Evolutionary conservation across 2,113 vertebrate genomes (phyloP), one percentile per base, ranked within the genome.

Genomic region (Anhinga anhinga): DNA sequence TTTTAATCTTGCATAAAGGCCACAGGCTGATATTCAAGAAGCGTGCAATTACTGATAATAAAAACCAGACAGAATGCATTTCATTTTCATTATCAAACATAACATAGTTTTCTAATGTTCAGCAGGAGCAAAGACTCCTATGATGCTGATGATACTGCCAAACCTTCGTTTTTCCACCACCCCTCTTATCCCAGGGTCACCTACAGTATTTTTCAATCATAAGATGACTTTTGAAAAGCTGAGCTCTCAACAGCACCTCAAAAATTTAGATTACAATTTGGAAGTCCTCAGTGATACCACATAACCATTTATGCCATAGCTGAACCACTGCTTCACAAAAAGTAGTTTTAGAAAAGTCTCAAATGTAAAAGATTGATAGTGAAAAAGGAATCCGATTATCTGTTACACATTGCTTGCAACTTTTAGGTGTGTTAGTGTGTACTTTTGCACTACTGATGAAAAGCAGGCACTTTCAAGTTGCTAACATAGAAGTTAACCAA

Each of bases 401-500:
- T 45, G 36, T 55, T 81, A 81, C 4, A 69, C 7, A 55, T 5
- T 14, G 7, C 11, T 38, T 90, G 49, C 21, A 74, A 45, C 13
- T 36, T 63, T 11, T 19, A 79, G 9, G 4, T 8, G 13, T 21
- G 7, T 13, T 53, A 42, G 82, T 25, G 63, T 53, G 27, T 9
- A 77, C 9, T 86, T 69, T 7, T 9, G 30, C 14, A 67, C 14
- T 25, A 27, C 5, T 45, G 22, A 63, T 21, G 11, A 73, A 63
- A 86, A 81, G 30, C 2, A 40, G 9, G 7, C 18, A 53, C 32
- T 78, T 77, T 30, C 7, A 58, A 70, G 30, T 18, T 86, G 40
- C 50, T 49, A 58, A 73, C 0, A 0, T 0, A 36, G 34, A 78
- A 70, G 20, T 13, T 62, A 5, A 14, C 6, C 30, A 80, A 65